phyloP scores from a whole-genome alignment of 2,113 vertebrate species.

The Glareola pratincola region DNA sequence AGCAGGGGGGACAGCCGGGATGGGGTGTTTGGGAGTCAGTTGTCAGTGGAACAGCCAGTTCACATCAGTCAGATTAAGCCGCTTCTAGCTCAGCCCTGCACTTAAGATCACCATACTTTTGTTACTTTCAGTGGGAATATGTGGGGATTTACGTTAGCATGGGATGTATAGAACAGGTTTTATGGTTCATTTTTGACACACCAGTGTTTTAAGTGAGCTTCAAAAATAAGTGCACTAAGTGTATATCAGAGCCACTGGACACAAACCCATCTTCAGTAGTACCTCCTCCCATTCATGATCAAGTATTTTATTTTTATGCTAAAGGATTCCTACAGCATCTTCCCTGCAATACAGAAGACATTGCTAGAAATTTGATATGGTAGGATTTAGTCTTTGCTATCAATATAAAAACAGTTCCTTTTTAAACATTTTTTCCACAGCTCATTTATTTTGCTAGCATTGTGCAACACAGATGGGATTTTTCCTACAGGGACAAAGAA shows the following conservation, averaged over 20 bases:
- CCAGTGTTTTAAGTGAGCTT: not conserved
- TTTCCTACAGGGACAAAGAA: not conserved
- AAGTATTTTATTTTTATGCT: not conserved
- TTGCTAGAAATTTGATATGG: not conserved
- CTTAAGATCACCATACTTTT: not conserved
- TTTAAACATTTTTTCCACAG: not conserved
- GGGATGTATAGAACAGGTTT: not conserved
- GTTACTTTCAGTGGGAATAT: not conserved
- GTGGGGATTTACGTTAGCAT: not conserved
- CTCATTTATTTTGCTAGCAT: not conserved
- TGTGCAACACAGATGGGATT: not conserved
- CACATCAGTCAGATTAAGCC: not conserved
- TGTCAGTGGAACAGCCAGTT: not conserved
- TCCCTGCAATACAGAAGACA: not conserved
- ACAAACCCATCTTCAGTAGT: not conserved
- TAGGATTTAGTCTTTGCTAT: not conserved
- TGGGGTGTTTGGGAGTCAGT: not conserved
- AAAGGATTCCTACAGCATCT: not conserved
- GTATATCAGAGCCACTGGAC: not conserved
- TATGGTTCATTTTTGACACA: not conserved
- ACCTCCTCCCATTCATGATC: not conserved
- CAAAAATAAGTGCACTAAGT: not conserved
- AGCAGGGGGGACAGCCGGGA: fast-evolving
- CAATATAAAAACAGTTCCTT: not conserved
- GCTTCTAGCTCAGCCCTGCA: not conserved